Conservation (phyloP, 2,888 invertebrate genomes). For the Agriopis aurantiaria region DNA sequence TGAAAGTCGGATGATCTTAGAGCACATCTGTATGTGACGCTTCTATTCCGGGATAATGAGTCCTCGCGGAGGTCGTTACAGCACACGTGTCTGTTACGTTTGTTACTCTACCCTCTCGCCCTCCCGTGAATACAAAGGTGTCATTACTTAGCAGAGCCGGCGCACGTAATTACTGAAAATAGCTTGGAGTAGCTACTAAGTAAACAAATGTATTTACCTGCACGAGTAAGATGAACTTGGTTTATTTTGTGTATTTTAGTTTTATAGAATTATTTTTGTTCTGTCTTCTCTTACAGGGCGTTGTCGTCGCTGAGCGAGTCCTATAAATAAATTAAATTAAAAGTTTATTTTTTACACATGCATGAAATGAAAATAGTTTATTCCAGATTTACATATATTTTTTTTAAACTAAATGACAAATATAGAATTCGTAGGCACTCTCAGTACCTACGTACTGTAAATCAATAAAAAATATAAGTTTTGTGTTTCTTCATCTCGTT, state of each 20-base stretch:
- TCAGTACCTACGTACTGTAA: no score
- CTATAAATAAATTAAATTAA: no score
- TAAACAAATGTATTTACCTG: not conserved
- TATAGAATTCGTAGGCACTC: no score
- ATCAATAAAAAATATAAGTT: no score
- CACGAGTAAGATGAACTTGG: not conserved
- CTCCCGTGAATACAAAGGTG: constrained; percentile 28
- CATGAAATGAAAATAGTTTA: no score
- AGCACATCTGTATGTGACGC: constrained; percentile 6
- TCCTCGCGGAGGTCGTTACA: constrained; percentile 32
- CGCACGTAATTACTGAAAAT: constrained; percentile 31
- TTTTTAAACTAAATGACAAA: no score
- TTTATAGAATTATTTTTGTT: no score
- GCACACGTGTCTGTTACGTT: constrained; percentile 25
- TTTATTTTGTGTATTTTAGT: not conserved
- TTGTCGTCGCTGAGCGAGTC: no score
- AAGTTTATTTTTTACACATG: no score
- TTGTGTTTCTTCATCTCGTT: no score
- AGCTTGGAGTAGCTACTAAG: not conserved
- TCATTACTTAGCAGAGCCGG: constrained; percentile 33
- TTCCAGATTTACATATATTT: no score
- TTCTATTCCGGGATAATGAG: constrained; percentile 28
- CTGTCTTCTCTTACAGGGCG: no score
- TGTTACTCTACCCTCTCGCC: constrained; percentile 25
- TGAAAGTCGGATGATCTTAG: not conserved